A percentile compares a stretch with the other conserved stretches of the same genome.
phyloP scores from a whole-genome alignment of 1,140 invertebrate species.

The Octopus bimaculoides region DNA sequence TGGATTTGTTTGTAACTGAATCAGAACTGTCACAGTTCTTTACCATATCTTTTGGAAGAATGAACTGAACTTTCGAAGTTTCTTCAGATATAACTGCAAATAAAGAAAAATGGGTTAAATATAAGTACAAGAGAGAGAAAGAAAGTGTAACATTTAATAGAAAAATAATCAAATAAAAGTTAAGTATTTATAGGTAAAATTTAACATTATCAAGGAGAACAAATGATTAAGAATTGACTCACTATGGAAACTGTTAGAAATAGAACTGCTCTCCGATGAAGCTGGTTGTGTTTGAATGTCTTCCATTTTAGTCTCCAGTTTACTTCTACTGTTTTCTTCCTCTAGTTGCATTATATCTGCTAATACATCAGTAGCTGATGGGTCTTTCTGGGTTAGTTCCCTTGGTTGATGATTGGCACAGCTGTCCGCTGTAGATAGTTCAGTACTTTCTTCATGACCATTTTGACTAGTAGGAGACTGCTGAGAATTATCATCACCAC shows the following conservation, averaged over 20 bases:
- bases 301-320: background rate
- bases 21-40: no score
- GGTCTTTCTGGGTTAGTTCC: background rate
- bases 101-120: no score
- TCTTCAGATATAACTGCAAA: no score
- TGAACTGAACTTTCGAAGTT: no score
- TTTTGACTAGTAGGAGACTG: background rate
- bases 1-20: no score
- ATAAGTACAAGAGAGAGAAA: no score
- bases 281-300: background rate
- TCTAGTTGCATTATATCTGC: background rate
- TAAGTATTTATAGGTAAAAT: no score
- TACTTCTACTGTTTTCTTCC: background rate
- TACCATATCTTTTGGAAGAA: no score
- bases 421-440: background rate
- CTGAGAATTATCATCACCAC: background rate
- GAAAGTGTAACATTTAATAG: no score
- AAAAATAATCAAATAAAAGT: no score
- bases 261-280: background rate
- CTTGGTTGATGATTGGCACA: background rate
- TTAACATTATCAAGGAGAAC: no score
- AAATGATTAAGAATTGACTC: no score
- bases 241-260: background rate
- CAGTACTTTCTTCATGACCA: background rate
- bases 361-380: background rate